Evolutionary conservation across 2,797 vertebrate species (phyloP), one percentile per base, ranked within the genome.

Genomic region (Etheostoma perlongum): DNA sequence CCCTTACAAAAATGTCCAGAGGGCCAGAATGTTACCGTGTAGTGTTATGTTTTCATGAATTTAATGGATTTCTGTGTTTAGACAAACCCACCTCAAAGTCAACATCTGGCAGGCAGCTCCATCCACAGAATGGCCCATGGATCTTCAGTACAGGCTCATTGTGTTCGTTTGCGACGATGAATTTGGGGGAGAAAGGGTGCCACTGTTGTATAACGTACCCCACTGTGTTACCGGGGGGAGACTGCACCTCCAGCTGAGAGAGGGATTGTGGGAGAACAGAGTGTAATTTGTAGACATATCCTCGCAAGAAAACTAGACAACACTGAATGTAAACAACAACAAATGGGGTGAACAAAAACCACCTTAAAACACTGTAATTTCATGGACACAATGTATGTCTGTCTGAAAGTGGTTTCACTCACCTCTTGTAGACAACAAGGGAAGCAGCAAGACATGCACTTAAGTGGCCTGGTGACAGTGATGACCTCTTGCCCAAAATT

Each of bases 361-460:
- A 40, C 12, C 72, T n/a, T 4, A 9, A 55, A 40, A 27, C 55
- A 23, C n/a, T 46, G 13, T 46, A 4, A 62, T 58, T 54, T 55
- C 42, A 44, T 15, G 48, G 30, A 27, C 36, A 33, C 19, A 48
- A 16, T 44, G 4, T 14, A n/a, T 53, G 18, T 10, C 2, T 15
- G 30, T 36, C n/a, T 42, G 1, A 61, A 33, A 44, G 16, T 25
- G 21, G 46, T 15, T 42, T 11, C 11, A 51, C 93, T 85, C 81
- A 98, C 98, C 95, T 98, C 95, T 86, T 99, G 97, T 66, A 98
- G 93, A 79, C 97, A 98, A 82, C 97, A 97, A 6, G 97, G 97
- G 77, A 90, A 97, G 82, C 88, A 96, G 85, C 97, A 99, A 0
- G 91, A 89, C 80, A 78, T 90, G 78, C 98, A 99, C 16, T 96